phyloP scores from a whole-genome alignment of 2,113 vertebrate genomes.

The Boulengeromyrus knoepffleri region DNA sequence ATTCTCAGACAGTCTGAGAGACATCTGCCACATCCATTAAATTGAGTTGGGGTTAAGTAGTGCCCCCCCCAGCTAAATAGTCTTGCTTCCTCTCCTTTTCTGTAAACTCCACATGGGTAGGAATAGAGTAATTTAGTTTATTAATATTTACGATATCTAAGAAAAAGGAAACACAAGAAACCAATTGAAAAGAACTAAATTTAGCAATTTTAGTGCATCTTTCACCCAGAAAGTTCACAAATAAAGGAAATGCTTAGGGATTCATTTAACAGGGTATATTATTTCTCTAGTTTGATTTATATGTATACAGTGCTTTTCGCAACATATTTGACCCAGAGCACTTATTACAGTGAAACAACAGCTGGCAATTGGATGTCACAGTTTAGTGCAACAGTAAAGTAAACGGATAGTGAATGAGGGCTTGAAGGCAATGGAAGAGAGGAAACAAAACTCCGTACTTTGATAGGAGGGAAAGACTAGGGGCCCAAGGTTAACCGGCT shows the following conservation, averaged over 20 bases:
- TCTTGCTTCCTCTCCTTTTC: neutral
- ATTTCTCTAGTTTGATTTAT: neutral
- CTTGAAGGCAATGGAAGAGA: neutral
- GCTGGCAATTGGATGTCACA: neutral
- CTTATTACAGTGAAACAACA: neutral
- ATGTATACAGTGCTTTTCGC: neutral
- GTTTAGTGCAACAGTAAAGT: neutral
- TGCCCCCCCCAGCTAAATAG: neutral
- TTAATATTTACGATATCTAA: neutral
- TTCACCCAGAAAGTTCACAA: neutral
- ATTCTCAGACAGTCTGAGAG: neutral
- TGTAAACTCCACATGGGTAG: neutral
- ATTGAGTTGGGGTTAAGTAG: neutral
- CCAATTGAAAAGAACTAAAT: neutral
- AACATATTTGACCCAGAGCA: neutral
- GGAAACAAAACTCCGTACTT: neutral
- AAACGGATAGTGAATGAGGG: neutral
- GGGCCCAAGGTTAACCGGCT: neutral
- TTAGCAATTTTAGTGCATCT: neutral
- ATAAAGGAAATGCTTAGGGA: neutral
- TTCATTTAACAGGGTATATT: neutral
- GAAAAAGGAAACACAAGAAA: neutral
- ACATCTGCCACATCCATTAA: neutral
- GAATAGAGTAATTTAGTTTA: neutral
- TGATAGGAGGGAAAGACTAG: neutral